Conservation (phyloP, 1,140 invertebrate species). For the Aphaenogaster floridana region DNA sequence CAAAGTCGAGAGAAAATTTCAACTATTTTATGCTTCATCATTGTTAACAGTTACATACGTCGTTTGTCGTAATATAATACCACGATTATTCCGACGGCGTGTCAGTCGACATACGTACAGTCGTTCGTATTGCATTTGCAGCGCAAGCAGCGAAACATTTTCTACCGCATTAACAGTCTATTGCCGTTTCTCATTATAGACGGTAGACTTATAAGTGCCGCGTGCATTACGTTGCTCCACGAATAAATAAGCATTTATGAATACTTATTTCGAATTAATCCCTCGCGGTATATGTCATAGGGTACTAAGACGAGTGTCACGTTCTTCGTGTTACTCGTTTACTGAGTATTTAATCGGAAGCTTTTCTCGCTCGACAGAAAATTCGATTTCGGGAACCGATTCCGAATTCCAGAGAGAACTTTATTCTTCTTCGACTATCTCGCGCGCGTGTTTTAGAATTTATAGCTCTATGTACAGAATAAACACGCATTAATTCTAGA, state of each 20-base stretch:
- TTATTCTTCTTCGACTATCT: neutral
- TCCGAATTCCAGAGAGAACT: neutral
- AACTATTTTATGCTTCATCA: constrained; percentile 30
- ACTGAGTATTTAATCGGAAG: neutral
- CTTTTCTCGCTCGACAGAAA: neutral
- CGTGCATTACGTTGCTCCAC: constrained; percentile 30
- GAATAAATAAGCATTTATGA: constrained; percentile 60
- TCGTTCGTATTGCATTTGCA: constrained; percentile 12
- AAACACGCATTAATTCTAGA: neutral
- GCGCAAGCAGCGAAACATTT: constrained; percentile 13
- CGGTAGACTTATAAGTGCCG: constrained; percentile 29
- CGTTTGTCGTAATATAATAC: constrained; percentile 17
- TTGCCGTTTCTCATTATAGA: constrained; percentile 49
- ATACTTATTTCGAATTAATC: constrained; percentile 46
- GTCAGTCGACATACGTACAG: neutral
- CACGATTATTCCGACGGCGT: neutral
- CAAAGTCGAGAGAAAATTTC: constrained; percentile 9
- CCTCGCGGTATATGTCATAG: neutral
- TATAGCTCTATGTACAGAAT: neutral
- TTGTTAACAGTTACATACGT: constrained; percentile 29
- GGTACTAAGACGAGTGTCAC: neutral
- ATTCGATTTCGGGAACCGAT: neutral
- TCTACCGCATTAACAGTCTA: constrained; percentile 50
- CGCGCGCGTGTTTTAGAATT: neutral
- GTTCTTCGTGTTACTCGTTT: neutral